These are phyloP conservation scores for Odontomachus brunneus DNA, from an alignment of 1,140 invertebrate species.

Conservation along the genomic window DNA sequence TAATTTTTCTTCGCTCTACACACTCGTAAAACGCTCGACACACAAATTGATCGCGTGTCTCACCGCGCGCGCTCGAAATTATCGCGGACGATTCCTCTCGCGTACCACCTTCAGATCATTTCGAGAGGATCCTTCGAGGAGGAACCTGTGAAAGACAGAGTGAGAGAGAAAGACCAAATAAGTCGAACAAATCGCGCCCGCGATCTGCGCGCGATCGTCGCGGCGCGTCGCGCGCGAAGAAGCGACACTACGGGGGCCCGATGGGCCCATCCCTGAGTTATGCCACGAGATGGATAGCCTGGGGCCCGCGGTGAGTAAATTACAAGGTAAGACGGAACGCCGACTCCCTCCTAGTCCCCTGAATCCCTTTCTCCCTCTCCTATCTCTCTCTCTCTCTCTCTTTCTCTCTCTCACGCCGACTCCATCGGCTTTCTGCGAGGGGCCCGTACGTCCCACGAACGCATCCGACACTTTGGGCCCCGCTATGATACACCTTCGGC, in stretches of 20 bases:
- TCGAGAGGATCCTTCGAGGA: too few relatives aligned
- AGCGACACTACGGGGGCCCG: slow-evolving; percentile 75
- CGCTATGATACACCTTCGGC: slow-evolving; percentile 79
- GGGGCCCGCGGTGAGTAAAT: slow-evolving; percentile 84
- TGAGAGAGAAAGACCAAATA: background rate
- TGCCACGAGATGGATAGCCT: slow-evolving; percentile 82
- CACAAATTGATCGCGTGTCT: background rate
- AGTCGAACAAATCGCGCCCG: background rate
- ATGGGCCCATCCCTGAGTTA: slow-evolving; percentile 80
- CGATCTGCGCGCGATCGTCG: slow-evolving; percentile 30
- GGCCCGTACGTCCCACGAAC: slow-evolving; percentile 72
- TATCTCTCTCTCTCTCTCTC: slow-evolving; percentile 57
- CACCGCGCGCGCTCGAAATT: background rate
- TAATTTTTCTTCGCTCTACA: background rate
- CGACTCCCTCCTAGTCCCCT: slow-evolving; percentile 73
- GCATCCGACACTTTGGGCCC: slow-evolving; percentile 77
- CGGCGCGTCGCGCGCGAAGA: slow-evolving; percentile 63
- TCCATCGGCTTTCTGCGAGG: slow-evolving; percentile 52
- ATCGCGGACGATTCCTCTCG: background rate
- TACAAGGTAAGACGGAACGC: slow-evolving; percentile 83
- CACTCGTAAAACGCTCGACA: background rate
- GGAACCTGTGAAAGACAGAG: background rate
- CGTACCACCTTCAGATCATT: background rate
- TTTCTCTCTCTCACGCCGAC: slow-evolving; percentile 34
- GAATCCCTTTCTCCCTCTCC: slow-evolving; percentile 25